Percentiles rank a stretch among this genome's conserved stretches.
Evolutionary conservation across 2,888 invertebrate species (phyloP).

Genomic region (Chesias legatella): DNA sequence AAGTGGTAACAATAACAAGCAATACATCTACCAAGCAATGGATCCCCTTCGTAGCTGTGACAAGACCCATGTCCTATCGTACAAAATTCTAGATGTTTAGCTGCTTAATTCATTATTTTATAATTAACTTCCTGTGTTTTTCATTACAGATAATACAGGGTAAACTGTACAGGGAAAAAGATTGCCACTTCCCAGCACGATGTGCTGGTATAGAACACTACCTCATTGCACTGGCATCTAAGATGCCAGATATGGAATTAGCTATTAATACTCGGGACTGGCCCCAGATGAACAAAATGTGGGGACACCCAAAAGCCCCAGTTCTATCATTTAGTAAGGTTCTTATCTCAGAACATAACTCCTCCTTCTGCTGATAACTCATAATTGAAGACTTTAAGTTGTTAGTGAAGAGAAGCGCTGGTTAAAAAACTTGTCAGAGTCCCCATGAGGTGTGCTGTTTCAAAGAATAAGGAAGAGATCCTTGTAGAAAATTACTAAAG

Average conservation of each 20-base stretch:
- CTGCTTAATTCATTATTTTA: not conserved
- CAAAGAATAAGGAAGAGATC: no score
- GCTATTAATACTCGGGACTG: conserved; percentile 95
- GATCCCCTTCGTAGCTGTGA: no score
- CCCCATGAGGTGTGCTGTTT: no score
- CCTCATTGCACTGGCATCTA: conserved; percentile 83
- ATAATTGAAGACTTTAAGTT: no score
- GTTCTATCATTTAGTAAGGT: conserved; percentile 98
- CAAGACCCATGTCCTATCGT: no score
- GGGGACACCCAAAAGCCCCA: conserved; percentile 83
- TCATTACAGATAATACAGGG: conserved; percentile 90
- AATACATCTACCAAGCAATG: no score
- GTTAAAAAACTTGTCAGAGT: no score
- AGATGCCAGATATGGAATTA: conserved; percentile 91
- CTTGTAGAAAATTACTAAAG: no score
- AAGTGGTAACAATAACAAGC: no score
- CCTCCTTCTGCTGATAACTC: not conserved
- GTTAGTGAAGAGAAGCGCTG: no score
- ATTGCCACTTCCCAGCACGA: conserved; percentile 95
- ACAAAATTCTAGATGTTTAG: no score
- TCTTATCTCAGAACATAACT: conserved; percentile 22
- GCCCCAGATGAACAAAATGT: conserved; percentile 89
- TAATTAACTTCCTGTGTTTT: not conserved
- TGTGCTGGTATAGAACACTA: conserved; percentile 96
- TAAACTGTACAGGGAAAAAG: conserved; percentile 88